These are phyloP conservation scores for Amblyraja radiata DNA, from an alignment of 2,797 vertebrate species.

Conservation along the genomic window DNA sequence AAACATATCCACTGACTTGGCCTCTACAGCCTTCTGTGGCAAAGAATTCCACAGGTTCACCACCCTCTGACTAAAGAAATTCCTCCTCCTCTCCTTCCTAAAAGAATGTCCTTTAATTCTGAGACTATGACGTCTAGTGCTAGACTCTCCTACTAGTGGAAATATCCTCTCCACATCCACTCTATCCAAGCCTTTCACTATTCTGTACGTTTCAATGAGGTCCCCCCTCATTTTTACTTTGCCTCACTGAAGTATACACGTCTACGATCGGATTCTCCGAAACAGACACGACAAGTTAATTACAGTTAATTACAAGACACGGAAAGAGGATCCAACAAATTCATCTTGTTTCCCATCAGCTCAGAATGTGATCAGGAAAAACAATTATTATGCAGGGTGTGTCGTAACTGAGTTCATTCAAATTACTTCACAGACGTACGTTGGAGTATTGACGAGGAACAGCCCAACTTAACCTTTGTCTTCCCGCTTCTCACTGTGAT, in stretches of 20 bases:
- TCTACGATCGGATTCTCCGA: background rate
- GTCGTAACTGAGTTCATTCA: background rate
- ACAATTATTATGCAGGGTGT: background rate
- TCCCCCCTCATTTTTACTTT: background rate
- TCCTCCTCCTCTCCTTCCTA: no score
- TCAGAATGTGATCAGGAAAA: background rate
- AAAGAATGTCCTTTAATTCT: no score
- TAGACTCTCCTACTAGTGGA: no score
- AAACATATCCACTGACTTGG: no score
- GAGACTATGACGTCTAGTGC: no score
- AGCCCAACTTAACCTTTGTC: background rate
- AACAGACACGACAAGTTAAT: background rate
- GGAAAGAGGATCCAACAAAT: background rate
- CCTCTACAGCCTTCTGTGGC: no score
- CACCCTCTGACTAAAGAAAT: no score
- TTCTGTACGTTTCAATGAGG: no score
- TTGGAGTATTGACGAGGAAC: background rate
- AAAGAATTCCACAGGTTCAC: no score
- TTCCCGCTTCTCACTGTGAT: background rate
- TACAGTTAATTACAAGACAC: background rate
- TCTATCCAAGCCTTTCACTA: no score
- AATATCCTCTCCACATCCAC: no score
- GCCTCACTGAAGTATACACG: background rate
- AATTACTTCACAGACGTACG: background rate
- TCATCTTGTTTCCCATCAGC: background rate